Base-by-base conservation (phyloP, 2,888 invertebrate genomes). In the Beris chalybata region DNA sequence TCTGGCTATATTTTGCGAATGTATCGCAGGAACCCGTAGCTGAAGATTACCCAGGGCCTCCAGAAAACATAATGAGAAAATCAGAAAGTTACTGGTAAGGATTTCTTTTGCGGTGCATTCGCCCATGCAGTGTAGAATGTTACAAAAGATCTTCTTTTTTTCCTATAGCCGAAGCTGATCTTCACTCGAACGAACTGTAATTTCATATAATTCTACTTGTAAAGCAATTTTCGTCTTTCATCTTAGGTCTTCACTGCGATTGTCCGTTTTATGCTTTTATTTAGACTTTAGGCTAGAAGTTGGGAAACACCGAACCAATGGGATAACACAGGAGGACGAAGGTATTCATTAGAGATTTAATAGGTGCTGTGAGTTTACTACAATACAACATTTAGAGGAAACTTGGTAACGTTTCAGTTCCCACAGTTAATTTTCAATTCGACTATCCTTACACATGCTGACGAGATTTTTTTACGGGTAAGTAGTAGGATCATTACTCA, bases 111-210 rank as follows among this genome's bases (percentile, higher is more conserved):
- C 45, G 7, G 11, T 5, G 48, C n/a, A 22, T 38, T 29, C 11
- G 50, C n/a, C 31, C 43, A 11, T 48, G 48, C 11, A 47, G 48
- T 30, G 38, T 50, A 29, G 48, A 32, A 32, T 6, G 15, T 43
- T 12, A 61, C 29, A n/a, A 59, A 59, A 59, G 32, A 59, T 38
- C 52, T 38, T 32, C 44, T 30, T 30, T 32, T 61, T 61, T 22
- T 50, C 29, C 43, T 52, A 38, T 15, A 11, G 45, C 54, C 9
- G 29, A 64, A 67, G 58, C 54, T 57, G 64, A 50, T 58, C 67
- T 59, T 56, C 56, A 65, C 53, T 54, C 65, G 59, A 59, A 67
- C 52, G 55, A 67, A 67, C 67, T 64, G 67, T 67, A 67, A 67
- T 67, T 67, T 67, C 55, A 50, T 58, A 67, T 67, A 67, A 67